Percentiles rank a stretch among this genome's conserved stretches.
These are phyloP conservation scores for Alectoris magna DNA, from an alignment of 2,797 vertebrate genomes.

Conservation along the genomic window DNA sequence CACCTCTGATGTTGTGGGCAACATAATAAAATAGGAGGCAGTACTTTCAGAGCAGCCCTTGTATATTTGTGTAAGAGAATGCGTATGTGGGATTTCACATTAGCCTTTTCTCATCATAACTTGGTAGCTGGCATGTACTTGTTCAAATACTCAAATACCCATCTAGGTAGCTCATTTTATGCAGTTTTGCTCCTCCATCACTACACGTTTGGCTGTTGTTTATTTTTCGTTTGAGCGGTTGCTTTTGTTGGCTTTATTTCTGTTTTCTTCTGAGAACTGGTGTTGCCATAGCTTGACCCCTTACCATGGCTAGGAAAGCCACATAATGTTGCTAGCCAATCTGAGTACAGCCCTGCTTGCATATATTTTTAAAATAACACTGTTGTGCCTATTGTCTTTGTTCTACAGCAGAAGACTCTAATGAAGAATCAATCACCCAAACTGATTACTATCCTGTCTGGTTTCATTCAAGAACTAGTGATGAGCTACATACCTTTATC, in stretches of 20 bases:
- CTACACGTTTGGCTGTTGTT: neutral
- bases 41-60: too few species aligned
- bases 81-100: neutral
- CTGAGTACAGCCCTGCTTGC: neutral
- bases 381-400: neutral
- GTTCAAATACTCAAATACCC: neutral
- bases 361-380: neutral
- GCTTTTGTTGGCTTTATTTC: neutral
- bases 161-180: neutral
- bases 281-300: neutral
- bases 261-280: rapidly evolving
- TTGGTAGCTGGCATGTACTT: neutral
- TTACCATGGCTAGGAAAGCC: neutral
- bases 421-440: neutral
- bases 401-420: neutral
- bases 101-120: neutral
- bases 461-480: neutral
- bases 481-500: constrained; percentile 7
- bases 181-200: neutral
- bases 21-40: too few species aligned
- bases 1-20: too few species aligned
- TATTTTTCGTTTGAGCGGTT: too few species aligned
- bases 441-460: neutral
- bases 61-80: neutral
- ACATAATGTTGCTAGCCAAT: neutral